Base-by-base conservation (phyloP, 2,888 invertebrate species). In the Koerneria pararmatus region DNA sequence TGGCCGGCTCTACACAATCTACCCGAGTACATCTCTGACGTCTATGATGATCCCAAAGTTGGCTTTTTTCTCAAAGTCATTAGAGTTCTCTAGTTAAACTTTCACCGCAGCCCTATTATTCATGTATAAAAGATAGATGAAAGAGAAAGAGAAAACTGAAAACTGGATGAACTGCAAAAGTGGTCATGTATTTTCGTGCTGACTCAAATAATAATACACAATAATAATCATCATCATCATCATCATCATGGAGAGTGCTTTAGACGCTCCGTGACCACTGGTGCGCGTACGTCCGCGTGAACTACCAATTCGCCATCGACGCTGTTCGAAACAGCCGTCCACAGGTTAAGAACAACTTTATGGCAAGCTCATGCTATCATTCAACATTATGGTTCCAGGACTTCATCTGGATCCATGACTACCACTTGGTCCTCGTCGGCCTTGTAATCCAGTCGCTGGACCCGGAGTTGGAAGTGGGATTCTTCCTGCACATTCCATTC, bases 401-500 rank as follows among this genome's bases (percentile, higher is more conserved):
- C 0, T 88, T 94, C 67, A 89, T 94, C 2, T 94, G 94, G 94
- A 89, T 94, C 31, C 94, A 94, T 82, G 94, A 94, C 83, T 94
- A 94, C 84, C 93, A 94, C 83, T 87, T 94, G 24, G 92, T 93
- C 92, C 85, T 93, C 80, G 91, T 92, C 19, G 92, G 93, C 46
- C 92, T 91, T 84, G 91, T 91, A 89, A 90, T 94, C 74, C 88
- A 93, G 84, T 91, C 91, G 85, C 84, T 85, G 70, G 83, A 82
- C 58, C 73, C 72, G n/a, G 73, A 78, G 54, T 70, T 80, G 8
- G 80, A 80, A 68, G 85, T 93, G 72, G 93, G 92, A 34, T 94
- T 94, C 86, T 94, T 94, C 85, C 87, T 94, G 70, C 94, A 94
- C 85, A 94, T 94, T 80, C 94, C 94, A 0, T 94, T 94, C 84